Evolutionary conservation across 2,113 vertebrate species (phyloP).

Genomic region (Hippotragus niger): DNA sequence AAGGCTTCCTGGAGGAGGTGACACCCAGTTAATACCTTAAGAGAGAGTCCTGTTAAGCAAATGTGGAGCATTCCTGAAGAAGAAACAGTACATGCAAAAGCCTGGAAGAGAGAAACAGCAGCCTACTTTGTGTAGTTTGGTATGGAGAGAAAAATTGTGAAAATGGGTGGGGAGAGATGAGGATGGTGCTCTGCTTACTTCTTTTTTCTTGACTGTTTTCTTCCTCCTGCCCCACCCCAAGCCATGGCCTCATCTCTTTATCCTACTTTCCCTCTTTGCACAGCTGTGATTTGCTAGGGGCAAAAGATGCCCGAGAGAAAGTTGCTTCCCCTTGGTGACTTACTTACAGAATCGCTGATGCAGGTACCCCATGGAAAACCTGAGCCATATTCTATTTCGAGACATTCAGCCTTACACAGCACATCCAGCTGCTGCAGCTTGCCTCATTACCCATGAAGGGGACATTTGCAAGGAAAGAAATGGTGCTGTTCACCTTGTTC

Average conservation of each 20-base stretch:
- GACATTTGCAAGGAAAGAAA: slow-evolving; percentile 43
- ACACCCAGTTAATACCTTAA: background rate
- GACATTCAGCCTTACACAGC: slow-evolving; percentile 63
- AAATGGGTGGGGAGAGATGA: background rate
- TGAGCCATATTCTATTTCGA: slow-evolving; percentile 67
- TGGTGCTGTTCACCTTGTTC: background rate
- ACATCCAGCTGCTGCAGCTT: slow-evolving; percentile 20
- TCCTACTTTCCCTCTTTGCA: slow-evolving; percentile 11
- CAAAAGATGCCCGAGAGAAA: slow-evolving; percentile 39
- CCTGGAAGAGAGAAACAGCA: background rate
- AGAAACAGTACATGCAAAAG: background rate
- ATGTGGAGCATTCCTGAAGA: background rate
- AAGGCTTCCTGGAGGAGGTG: background rate
- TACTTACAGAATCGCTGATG: slow-evolving; percentile 63
- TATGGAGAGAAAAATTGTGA: background rate
- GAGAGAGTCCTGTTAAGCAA: background rate
- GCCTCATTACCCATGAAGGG: slow-evolving; percentile 33
- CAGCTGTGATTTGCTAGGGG: slow-evolving; percentile 39
- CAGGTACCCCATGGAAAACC: slow-evolving; percentile 59
- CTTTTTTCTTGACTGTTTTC: background rate
- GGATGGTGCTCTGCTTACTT: background rate
- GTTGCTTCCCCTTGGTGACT: slow-evolving; percentile 44
- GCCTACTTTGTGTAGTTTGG: background rate
- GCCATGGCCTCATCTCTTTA: background rate
- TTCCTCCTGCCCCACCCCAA: background rate